Base-by-base conservation (phyloP, 2,888 invertebrate species). In the Lycia hirtaria region DNA sequence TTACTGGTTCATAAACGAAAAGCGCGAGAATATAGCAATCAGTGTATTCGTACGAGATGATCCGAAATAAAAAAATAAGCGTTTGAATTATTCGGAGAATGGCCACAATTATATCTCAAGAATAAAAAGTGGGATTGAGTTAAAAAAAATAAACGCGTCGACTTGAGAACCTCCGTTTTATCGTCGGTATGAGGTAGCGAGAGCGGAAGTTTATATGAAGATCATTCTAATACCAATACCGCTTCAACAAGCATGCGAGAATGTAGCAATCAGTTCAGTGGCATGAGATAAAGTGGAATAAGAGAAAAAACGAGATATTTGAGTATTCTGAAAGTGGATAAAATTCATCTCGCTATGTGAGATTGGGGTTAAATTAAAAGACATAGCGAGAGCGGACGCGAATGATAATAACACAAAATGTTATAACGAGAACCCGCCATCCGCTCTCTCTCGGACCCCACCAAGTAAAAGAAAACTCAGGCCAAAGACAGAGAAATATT, bases 401-500 rank as follows among this genome's bases (percentile, higher is more conserved):
- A 17, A n/a, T 12, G 12, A 30, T 5, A 30, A 30, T 12, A 3
- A 30, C 12, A 30, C 26, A 10, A 26, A 9, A 26, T 26, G 1
- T 26, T 9, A 26, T 26, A 26, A 32, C 32, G 12, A 0, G 3
- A 9, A 4, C 14, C 20, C 38, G 20, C 12, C n/a, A n/a, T 7
- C 45, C 62, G 62, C 62, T 47, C 6, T 7, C 38, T 19, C 59
- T 54, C 40, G 9, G 19, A 12, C 30, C 44, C 3, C 35, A 56
- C 49, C 32, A 60, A 28, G 40, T 51, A 48, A 61, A 65, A 57
- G 40, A 68, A 65, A 65, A 65, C 58, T 50, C 57, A 64, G 49
- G 58, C 64, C 53, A 57, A 64, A 62, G 65, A 62, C 76, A 70
- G 72, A 70, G 81, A 85, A 77, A 83, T 86, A 87, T 87, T 77